Evolutionary conservation across 1,140 invertebrate species (phyloP).

Genomic region (Plectrocnemia conspersa): DNA sequence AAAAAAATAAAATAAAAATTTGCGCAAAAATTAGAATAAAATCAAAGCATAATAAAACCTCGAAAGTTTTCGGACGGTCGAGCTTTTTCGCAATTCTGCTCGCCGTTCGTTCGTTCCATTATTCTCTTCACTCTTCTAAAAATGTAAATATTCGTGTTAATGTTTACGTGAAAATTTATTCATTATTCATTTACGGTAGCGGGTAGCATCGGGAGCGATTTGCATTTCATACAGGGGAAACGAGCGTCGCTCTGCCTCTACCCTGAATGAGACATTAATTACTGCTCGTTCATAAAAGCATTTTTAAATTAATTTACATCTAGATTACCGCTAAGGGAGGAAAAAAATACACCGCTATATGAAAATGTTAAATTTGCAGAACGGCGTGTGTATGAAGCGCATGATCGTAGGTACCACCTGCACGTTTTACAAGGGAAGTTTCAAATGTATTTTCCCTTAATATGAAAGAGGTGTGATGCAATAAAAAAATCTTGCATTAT

Average conservation of each 20-base stretch:
- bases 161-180: constrained; percentile 35
- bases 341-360: background rate
- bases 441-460: no score
- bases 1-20: no score
- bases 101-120: constrained; percentile 15
- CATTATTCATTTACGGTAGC: constrained; percentile 31
- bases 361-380: no score
- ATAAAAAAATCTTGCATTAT: no score
- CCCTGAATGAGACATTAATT: constrained; percentile 29
- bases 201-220: constrained; percentile 15
- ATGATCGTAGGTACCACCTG: no score
- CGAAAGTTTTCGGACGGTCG: no score
- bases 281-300: constrained; percentile 23
- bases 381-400: no score
- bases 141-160: constrained; percentile 32
- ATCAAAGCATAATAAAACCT: no score
- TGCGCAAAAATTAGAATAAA: no score
- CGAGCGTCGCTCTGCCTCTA: constrained; percentile 4
- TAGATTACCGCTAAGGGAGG: constrained; percentile 1
- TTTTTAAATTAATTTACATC: constrained; percentile 19
- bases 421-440: no score
- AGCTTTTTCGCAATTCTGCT: no score
- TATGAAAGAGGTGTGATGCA: no score
- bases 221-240: constrained; percentile 31
- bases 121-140: constrained; percentile 12